These are phyloP conservation scores for Adineta ricciae DNA, from an alignment of 2,888 invertebrate genomes.

Conservation along the genomic window DNA sequence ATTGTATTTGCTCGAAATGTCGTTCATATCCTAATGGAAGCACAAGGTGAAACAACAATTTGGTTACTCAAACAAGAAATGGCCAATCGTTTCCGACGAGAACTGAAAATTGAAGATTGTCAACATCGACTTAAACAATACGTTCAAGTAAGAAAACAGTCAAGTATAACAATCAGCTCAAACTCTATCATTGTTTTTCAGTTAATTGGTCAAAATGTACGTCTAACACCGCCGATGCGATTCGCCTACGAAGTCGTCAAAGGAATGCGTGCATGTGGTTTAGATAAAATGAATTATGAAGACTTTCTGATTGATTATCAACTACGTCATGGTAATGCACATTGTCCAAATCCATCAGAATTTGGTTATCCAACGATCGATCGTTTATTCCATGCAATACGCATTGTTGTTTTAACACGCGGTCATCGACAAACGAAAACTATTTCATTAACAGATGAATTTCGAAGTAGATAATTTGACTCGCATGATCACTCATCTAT, in stretches of 20 bases:
- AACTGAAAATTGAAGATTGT: background rate
- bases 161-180: too few species aligned
- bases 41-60: background rate
- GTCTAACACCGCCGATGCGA: background rate
- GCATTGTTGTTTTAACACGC: background rate
- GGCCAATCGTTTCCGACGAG: background rate
- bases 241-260: background rate
- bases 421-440: slow-evolving; percentile 8
- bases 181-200: background rate
- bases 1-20: background rate
- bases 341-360: background rate
- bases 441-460: slow-evolving; percentile 1
- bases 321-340: background rate
- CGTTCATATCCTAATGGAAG: background rate
- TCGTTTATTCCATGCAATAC: background rate
- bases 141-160: background rate
- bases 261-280: background rate
- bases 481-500: too few species aligned
- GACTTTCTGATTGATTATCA: slow-evolving; percentile 6
- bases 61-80: slow-evolving; percentile 6
- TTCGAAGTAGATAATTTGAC: background rate
- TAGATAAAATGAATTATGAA: slow-evolving; percentile 13
- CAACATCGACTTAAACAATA: slow-evolving; percentile 7
- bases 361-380: slow-evolving; percentile 2
- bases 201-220: background rate